Evolutionary conservation across 2,888 invertebrate species (phyloP).

Genomic region (Drosophila leonis): DNA sequence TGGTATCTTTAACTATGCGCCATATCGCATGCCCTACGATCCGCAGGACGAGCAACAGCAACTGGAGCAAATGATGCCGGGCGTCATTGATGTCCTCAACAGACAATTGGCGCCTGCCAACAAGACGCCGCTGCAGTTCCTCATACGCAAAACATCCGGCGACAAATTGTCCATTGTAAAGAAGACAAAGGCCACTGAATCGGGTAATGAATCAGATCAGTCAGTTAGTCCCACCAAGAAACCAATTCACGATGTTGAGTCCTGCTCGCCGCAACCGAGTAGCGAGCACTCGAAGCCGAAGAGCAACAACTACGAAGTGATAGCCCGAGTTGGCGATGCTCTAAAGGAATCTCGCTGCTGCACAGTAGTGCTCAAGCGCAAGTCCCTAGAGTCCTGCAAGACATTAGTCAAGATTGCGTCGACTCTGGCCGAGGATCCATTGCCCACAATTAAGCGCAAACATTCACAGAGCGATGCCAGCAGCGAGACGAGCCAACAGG

Average conservation of each 20-base stretch:
- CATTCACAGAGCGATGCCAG: slow-evolving; percentile 52
- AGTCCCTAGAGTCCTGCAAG: slow-evolving; percentile 70
- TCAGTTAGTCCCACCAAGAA: slow-evolving; percentile 66
- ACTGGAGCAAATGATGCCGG: slow-evolving; percentile 89
- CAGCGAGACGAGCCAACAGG: slow-evolving; percentile 52
- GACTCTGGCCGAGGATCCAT: background rate
- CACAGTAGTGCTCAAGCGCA: slow-evolving; percentile 84
- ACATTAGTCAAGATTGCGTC: slow-evolving; percentile 2
- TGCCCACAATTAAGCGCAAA: slow-evolving; percentile 25
- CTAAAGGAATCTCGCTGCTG: slow-evolving; percentile 73
- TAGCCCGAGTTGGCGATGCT: slow-evolving; percentile 72
- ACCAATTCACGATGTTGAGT: background rate
- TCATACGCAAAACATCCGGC: slow-evolving; percentile 85
- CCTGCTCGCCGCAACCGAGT: background rate
- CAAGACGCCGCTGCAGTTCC: slow-evolving; percentile 84
- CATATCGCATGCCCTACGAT: slow-evolving; percentile 89
- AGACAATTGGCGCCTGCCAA: slow-evolving; percentile 66
- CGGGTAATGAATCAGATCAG: slow-evolving; percentile 82
- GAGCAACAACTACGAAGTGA: slow-evolving; percentile 82
- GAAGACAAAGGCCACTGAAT: slow-evolving; percentile 75
- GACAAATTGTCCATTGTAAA: slow-evolving; percentile 84
- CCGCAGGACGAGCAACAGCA: slow-evolving; percentile 88
- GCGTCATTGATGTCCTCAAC: slow-evolving; percentile 78
- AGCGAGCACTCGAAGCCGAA: slow-evolving; percentile 56
- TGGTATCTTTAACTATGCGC: slow-evolving; percentile 91